A percentile compares a stretch with the other conserved stretches of the same genome.
Conservation (phyloP, 2,113 vertebrate species). For the Strix uralensis region DNA sequence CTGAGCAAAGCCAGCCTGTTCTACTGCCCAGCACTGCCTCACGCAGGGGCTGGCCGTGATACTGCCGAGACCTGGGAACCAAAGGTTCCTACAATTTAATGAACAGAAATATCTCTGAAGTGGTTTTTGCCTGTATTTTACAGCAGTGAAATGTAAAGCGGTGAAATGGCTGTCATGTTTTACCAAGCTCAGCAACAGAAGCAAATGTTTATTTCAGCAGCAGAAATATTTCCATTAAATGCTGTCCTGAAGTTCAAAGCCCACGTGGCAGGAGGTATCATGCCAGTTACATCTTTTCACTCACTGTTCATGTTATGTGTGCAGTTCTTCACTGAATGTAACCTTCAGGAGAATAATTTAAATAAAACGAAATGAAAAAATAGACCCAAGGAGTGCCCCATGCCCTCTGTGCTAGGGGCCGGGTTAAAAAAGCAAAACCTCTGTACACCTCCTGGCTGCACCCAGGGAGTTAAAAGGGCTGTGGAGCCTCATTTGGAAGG, state of each 20-base stretch:
- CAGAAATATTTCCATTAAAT: background rate
- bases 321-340: background rate
- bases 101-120: background rate
- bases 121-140: background rate
- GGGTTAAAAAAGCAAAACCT: background rate
- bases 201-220: background rate
- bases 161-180: background rate
- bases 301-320: fast-evolving
- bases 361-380: background rate
- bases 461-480: background rate
- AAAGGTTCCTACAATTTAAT: background rate
- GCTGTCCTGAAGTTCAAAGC: background rate
- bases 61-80: background rate
- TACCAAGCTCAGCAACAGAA: background rate
- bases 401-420: background rate
- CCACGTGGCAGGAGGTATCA: background rate
- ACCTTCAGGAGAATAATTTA: background rate
- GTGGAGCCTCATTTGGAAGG: background rate
- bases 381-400: fast-evolving
- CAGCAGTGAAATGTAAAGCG: background rate
- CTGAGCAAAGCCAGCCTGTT: background rate
- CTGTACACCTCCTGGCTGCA: fast-evolving
- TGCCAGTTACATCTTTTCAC: background rate
- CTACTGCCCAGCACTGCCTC: background rate
- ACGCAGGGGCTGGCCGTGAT: background rate